Base-by-base conservation (phyloP, 2,888 invertebrate genomes). In the Acleris holmiana region DNA sequence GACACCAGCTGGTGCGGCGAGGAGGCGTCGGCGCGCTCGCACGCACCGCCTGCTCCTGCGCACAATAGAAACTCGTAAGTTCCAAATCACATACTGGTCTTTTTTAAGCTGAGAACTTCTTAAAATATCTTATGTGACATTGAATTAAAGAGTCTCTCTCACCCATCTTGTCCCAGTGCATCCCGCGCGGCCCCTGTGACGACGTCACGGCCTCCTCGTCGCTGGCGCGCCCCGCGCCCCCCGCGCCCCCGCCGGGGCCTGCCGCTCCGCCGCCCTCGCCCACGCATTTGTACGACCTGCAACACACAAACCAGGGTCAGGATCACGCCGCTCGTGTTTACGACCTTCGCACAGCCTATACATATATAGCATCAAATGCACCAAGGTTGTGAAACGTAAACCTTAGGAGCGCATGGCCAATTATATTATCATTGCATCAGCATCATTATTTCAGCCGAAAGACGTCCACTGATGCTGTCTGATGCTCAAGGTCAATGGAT, bases 101-200 rank as follows among this genome's bases (percentile, higher is more conserved):
- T 29, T 29, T n/a, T n/a, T n/a, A n/a, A n/a, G n/a, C n/a, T n/a
- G n/a, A n/a, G n/a, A n/a, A n/a, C n/a, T n/a, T n/a, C n/a, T n/a
- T n/a, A n/a, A n/a, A n/a, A n/a, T n/a, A n/a, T n/a, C n/a, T n/a
- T n/a, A n/a, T n/a, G n/a, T n/a, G n/a, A n/a, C n/a, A n/a, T n/a
- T n/a, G n/a, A n/a, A n/a, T n/a, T n/a, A n/a, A n/a, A n/a, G n/a
- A n/a, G n/a, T n/a, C n/a, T 3, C 13, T 35, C 54, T 58, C 47
- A 80, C 88, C 89, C 15, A 83, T 73, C 66, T 85, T 84, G 69
- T 88, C 89, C 88, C 90, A 89, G 44, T 78, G 80, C 2, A 73
- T 77, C 53, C 85, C 84, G 0, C 77, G 82, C 51, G 40, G 23
- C n/a, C 46, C 46, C 53, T 64, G 64, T 6, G 80, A 78, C 76